A percentile compares a stretch with the other conserved stretches of the same genome.
These are phyloP conservation scores for Pyrrhia umbra DNA, from an alignment of 2,888 invertebrate genomes.

Conservation along the genomic window DNA sequence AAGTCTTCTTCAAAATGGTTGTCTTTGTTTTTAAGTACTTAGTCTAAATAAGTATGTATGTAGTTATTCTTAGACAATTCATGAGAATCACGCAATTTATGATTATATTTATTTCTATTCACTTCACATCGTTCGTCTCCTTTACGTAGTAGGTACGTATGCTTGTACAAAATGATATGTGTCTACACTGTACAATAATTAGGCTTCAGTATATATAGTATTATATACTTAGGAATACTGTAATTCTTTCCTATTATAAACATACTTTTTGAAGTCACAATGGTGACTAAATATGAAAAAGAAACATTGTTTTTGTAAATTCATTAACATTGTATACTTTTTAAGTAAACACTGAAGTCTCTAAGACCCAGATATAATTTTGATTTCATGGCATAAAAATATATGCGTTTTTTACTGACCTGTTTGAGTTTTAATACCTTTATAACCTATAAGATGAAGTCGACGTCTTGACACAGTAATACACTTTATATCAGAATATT, in stretches of 20 bases:
- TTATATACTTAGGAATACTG: conserved; percentile 64
- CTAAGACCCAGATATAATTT: conserved; percentile 61
- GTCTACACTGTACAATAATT: conserved; percentile 64
- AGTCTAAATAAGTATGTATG: conserved; percentile 51
- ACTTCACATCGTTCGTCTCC: conserved; percentile 60
- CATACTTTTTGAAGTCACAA: conserved; percentile 50
- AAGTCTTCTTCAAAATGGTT: conserved; percentile 56
- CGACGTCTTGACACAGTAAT: conserved; percentile 21
- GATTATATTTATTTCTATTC: conserved; percentile 53
- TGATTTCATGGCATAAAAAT: conserved; percentile 62
- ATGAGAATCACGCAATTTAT: conserved; percentile 36
- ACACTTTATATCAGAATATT: conserved; percentile 4
- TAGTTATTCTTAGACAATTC: conserved; percentile 52
- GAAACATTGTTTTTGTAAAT: conserved; percentile 61
- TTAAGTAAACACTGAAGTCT: conserved; percentile 60
- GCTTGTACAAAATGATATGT: conserved; percentile 67
- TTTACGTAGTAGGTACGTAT: conserved; percentile 52
- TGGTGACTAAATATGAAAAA: conserved; percentile 57
- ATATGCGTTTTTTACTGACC: conserved; percentile 60
- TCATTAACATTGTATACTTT: conserved; percentile 62
- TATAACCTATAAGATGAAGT: conserved; percentile 42
- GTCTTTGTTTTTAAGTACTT: conserved; percentile 59
- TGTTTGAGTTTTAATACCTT: conserved; percentile 62
- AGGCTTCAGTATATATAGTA: conserved; percentile 61
- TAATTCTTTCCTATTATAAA: conserved; percentile 59